phyloP scores from a whole-genome alignment of 2,888 invertebrate genomes.

The Caenorhabditis sulstoni region DNA sequence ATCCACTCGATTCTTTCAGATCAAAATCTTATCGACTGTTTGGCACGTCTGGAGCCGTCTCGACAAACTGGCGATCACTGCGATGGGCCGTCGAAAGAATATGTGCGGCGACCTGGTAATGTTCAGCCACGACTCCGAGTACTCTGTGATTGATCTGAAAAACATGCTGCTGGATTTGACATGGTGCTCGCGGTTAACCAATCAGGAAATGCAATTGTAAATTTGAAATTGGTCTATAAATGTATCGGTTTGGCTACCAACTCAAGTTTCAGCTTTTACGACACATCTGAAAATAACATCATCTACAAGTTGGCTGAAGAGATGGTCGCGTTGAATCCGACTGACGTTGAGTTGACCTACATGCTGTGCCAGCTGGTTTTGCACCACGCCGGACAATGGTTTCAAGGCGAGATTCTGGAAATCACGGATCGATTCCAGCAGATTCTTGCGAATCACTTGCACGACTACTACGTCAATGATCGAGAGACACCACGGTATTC shows the following conservation, averaged over 20 bases:
- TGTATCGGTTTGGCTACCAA: too few relatives aligned
- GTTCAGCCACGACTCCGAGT: slow-evolving; percentile 15
- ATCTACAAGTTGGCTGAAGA: slow-evolving; percentile 19
- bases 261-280: slow-evolving; percentile 30
- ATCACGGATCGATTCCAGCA: slow-evolving; percentile 18
- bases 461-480: slow-evolving; percentile 32
- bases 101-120: slow-evolving; percentile 13
- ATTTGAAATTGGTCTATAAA: too few relatives aligned
- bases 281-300: not conserved
- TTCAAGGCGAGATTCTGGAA: slow-evolving; percentile 27
- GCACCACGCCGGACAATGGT: slow-evolving; percentile 15
- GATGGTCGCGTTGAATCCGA: slow-evolving; percentile 19
- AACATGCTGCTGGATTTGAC: slow-evolving; percentile 28
- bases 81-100: slow-evolving; percentile 12
- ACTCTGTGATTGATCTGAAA: slow-evolving; percentile 10
- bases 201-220: slow-evolving; percentile 34
- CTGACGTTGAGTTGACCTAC: slow-evolving; percentile 25
- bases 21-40: slow-evolving; percentile 39
- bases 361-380: slow-evolving; percentile 18
- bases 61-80: slow-evolving; percentile 36
- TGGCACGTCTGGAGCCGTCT: slow-evolving; percentile 53
- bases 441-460: slow-evolving; percentile 15
- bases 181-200: slow-evolving; percentile 29
- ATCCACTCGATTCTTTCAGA: too few relatives aligned
- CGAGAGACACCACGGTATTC: slow-evolving; percentile 25